These are phyloP conservation scores for Drosophila equinoxialis DNA, from an alignment of 1,140 invertebrate genomes.

Conservation along the genomic window DNA sequence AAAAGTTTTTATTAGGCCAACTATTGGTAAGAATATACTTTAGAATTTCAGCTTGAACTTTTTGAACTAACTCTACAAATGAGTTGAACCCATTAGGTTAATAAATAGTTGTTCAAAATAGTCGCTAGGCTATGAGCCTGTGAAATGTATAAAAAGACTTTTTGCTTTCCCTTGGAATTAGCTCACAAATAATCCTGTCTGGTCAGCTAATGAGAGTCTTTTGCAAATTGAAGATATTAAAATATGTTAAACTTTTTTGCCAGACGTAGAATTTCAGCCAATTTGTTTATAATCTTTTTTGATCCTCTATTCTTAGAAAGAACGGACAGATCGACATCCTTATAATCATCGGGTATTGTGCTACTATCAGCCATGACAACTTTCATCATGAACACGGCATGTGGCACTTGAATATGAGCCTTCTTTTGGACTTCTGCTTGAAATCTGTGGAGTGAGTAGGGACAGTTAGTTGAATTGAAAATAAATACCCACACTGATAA, in stretches of 20 bases:
- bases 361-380: slow-evolving; percentile 65
- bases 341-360: slow-evolving; percentile 69
- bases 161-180: no score
- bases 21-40: no score
- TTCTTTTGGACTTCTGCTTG: slow-evolving; percentile 58
- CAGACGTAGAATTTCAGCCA: slow-evolving; percentile 62
- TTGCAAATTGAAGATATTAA: slow-evolving; percentile 25
- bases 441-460: slow-evolving; percentile 50
- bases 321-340: slow-evolving; percentile 62
- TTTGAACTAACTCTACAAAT: no score
- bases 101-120: no score
- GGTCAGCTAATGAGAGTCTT: no score
- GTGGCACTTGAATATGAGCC: slow-evolving; percentile 63
- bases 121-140: no score
- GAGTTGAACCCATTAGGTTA: no score
- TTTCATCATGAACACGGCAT: slow-evolving; percentile 76
- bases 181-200: no score
- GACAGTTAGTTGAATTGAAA: background rate
- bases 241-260: slow-evolving; percentile 68
- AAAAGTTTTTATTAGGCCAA: no score
- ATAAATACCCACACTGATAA: slow-evolving; percentile 1
- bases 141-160: no score
- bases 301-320: slow-evolving; percentile 60
- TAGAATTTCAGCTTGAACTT: no score
- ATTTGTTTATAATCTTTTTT: slow-evolving; percentile 48